Conservation (phyloP, 37 sponge, comb jelly and placozoan species). For the Sycon ciliatum region DNA sequence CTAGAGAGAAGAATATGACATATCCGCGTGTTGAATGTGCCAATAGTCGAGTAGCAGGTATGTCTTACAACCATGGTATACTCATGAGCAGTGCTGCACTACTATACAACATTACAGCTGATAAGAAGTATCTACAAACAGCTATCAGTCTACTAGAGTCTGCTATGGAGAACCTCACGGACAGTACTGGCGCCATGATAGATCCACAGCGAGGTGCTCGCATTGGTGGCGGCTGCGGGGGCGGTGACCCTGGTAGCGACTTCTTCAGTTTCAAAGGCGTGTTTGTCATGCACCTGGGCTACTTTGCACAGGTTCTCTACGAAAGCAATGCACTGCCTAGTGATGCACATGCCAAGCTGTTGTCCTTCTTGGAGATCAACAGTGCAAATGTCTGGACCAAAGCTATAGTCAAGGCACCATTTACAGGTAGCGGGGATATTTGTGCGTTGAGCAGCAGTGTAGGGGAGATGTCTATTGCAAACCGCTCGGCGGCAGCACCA, state of each 20-base stretch:
- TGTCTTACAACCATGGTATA: slow-evolving; percentile 45
- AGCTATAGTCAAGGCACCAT: slow-evolving; percentile 30
- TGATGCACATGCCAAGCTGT: slow-evolving; percentile 16
- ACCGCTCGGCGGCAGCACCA: background rate
- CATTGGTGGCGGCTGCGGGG: background rate
- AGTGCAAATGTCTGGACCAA: slow-evolving; percentile 35
- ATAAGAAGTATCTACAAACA: slow-evolving; percentile 20
- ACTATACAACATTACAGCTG: slow-evolving; percentile 33
- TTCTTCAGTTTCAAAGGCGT: slow-evolving; percentile 42
- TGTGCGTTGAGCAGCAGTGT: slow-evolving; percentile 12
- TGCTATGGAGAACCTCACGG: slow-evolving; percentile 34
- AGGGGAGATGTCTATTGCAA: too few species aligned
- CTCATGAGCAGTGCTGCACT: slow-evolving; percentile 40
- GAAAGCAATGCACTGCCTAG: slow-evolving; percentile 13
- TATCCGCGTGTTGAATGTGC: background rate
- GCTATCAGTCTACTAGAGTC: slow-evolving; percentile 32
- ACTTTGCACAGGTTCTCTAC: slow-evolving; percentile 24
- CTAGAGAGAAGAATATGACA: too few species aligned
- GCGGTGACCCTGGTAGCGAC: slow-evolving; percentile 41
- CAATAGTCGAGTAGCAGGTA: slow-evolving; percentile 23
- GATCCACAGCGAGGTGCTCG: slow-evolving; percentile 28
- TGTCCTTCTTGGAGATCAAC: slow-evolving; percentile 13
- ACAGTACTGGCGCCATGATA: slow-evolving; percentile 18
- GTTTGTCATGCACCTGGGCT: slow-evolving; percentile 35
- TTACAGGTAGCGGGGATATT: slow-evolving; percentile 10